Evolutionary conservation across 2,888 invertebrate genomes (phyloP).

Genomic region (Thalpophila matura): DNA sequence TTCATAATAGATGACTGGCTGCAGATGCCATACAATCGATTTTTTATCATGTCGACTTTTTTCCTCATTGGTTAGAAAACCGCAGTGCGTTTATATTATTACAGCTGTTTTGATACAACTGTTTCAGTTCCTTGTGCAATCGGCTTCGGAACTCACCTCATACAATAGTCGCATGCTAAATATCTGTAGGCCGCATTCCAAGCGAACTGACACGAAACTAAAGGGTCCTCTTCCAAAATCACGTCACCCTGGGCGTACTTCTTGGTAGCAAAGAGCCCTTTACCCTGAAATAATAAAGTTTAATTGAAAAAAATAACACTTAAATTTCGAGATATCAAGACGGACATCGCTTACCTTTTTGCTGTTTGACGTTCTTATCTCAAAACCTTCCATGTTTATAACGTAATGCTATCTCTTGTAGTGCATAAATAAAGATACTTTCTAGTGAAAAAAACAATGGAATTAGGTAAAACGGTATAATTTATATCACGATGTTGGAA

Average conservation of each 20-base stretch:
- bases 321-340: not conserved
- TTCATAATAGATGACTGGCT: too few species aligned
- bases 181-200: constrained; percentile 98
- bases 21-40: too few species aligned
- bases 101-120: too few species aligned
- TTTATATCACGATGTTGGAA: constrained; percentile 1
- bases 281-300: constrained; percentile 92
- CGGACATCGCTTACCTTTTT: constrained; percentile 76
- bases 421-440: not conserved
- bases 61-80: too few species aligned
- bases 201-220: constrained; percentile 97
- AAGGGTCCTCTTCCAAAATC: constrained; percentile 96
- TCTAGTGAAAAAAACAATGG: constrained; percentile 11
- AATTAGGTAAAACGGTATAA: constrained; percentile 12
- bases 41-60: too few species aligned
- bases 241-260: constrained; percentile 93
- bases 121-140: too few species aligned
- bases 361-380: constrained; percentile 80
- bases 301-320: constrained; percentile 14
- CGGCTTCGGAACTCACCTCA: constrained; percentile 92
- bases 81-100: too few species aligned
- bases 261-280: constrained; percentile 94
- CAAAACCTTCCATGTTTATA: constrained; percentile 81
- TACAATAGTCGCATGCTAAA: constrained; percentile 97
- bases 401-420: not conserved